phyloP scores from a whole-genome alignment of 2,888 invertebrate genomes.

The Brenthis daphne region DNA sequence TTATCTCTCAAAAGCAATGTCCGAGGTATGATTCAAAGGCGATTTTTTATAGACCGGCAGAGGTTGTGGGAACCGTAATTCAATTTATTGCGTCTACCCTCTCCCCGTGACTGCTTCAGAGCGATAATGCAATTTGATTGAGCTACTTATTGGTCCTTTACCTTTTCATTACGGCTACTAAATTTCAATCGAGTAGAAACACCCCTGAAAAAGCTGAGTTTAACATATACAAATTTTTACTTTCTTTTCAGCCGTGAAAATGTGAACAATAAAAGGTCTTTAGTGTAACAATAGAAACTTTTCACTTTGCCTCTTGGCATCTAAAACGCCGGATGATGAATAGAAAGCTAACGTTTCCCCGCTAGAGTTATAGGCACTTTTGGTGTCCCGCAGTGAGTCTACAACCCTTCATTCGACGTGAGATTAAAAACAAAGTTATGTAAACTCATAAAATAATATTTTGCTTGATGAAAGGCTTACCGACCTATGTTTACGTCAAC shows the following conservation, averaged over 20 bases:
- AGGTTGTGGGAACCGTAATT: conserved; percentile 68
- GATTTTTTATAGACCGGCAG: conserved; percentile 63
- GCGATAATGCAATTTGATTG: conserved; percentile 76
- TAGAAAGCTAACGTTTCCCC: conserved; percentile 46
- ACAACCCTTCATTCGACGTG: conserved; percentile 54
- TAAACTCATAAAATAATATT: conserved; percentile 47
- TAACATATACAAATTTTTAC: conserved; percentile 42
- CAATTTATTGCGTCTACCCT: conserved; percentile 70
- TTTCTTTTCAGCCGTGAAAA: conserved; percentile 53
- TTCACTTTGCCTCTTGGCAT: conserved; percentile 64
- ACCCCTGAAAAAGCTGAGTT: conserved; percentile 41
- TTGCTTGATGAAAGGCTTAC: conserved; percentile 32
- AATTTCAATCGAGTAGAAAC: conserved; percentile 55
- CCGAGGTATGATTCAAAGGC: conserved; percentile 53
- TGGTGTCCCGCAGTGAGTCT: conserved; percentile 42
- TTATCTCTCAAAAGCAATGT: conserved; percentile 43
- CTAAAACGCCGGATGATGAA: conserved; percentile 61
- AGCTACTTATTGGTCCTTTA: conserved; percentile 76
- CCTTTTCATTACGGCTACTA: conserved; percentile 67
- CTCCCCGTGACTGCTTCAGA: conserved; percentile 54
- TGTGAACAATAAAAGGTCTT: conserved; percentile 53
- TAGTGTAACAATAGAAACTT: conserved; percentile 60
- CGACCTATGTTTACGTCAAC: conserved; percentile 24
- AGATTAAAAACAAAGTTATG: conserved; percentile 64
- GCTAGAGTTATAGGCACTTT: conserved; percentile 48